Conservation (phyloP, 2,113 vertebrate species). For the Zosterops lateralis region DNA sequence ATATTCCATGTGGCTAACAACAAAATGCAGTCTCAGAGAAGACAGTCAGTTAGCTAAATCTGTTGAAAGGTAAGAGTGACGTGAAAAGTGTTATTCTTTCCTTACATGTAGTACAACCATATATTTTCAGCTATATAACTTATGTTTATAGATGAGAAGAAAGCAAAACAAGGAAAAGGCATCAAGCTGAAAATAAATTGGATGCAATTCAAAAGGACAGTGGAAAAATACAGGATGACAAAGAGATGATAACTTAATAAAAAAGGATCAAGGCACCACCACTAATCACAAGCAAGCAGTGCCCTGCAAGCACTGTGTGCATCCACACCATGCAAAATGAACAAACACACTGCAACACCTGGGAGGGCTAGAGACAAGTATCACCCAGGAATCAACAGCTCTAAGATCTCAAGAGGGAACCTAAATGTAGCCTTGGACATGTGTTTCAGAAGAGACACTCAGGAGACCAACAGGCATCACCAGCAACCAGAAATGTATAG, state of each 20-base stretch:
- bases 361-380: not conserved
- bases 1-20: conserved; percentile 15
- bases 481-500: not conserved
- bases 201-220: not conserved
- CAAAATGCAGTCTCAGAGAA: not conserved
- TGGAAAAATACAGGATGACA: conserved; percentile 23
- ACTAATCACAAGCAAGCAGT: not conserved
- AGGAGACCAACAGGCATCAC: not conserved
- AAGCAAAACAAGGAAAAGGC: not conserved
- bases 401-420: not conserved
- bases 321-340: not conserved
- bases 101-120: not conserved
- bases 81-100: not conserved
- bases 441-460: not conserved
- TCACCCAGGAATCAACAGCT: not conserved
- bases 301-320: accelerated
- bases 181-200: not conserved
- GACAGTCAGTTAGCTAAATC: not conserved
- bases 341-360: not conserved
- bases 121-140: conserved; percentile 10
- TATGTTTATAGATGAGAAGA: conserved; percentile 11
- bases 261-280: not conserved
- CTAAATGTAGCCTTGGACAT: not conserved
- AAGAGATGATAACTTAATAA: not conserved
- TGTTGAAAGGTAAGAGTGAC: conserved; percentile 17